phyloP scores from a whole-genome alignment of 1,140 invertebrate genomes.

The Cotesia glomerata region DNA sequence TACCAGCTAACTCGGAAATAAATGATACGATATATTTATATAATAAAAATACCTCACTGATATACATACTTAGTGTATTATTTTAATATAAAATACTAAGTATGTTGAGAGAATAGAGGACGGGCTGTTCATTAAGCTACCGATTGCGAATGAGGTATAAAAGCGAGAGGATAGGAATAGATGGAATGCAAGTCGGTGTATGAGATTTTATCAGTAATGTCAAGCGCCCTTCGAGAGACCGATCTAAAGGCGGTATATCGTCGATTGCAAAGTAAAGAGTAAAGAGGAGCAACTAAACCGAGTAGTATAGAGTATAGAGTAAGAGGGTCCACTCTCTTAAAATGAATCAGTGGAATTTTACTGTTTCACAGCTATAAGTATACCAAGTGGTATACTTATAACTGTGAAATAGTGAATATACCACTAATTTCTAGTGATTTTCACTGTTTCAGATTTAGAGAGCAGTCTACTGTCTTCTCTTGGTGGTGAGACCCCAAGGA shows the following conservation, averaged over 20 bases:
- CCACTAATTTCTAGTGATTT: no score
- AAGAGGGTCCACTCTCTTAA: no score
- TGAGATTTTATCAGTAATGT: constrained; percentile 26
- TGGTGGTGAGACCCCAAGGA: not conserved
- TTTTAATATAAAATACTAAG: not conserved
- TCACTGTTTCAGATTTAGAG: no score
- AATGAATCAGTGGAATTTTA: no score
- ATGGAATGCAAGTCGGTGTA: constrained; percentile 24
- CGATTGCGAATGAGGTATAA: constrained; percentile 12
- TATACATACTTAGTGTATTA: not conserved
- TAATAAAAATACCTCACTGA: not conserved
- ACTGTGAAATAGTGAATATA: no score
- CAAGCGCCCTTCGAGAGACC: constrained; percentile 20
- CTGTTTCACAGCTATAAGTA: no score
- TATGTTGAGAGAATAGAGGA: not conserved
- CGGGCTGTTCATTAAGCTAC: constrained; percentile 20
- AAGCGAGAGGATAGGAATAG: constrained; percentile 25
- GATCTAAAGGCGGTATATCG: constrained; percentile 25
- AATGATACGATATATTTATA: not conserved
- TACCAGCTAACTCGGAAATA: not conserved
- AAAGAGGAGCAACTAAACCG: not conserved
- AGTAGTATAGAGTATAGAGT: not conserved
- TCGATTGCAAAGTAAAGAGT: constrained; percentile 20
- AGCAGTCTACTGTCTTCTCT: not conserved
- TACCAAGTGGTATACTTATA: no score